Conservation (phyloP, 2,888 invertebrate genomes). For the Drosophila macrospina region DNA sequence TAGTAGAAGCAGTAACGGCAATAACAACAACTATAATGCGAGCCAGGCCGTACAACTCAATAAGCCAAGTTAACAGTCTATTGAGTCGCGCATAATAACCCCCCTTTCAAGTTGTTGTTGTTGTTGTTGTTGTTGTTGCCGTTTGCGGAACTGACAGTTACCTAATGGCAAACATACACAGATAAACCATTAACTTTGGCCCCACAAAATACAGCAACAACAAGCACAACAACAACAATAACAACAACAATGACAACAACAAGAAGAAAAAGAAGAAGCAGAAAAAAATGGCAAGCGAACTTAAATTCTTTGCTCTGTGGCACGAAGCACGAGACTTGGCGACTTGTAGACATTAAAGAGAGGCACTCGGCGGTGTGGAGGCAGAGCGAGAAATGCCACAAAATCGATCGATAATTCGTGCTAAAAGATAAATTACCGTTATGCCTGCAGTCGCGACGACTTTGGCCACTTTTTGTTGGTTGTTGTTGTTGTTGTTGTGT, state of each 20-base stretch:
- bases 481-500: too few species aligned
- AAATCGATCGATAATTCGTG: constrained; percentile 79
- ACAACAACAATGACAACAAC: too few species aligned
- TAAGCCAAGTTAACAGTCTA: constrained; percentile 80
- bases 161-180: constrained; percentile 81
- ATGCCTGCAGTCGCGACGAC: constrained; percentile 51
- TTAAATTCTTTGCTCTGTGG: constrained; percentile 51
- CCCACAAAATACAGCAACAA: constrained; percentile 27
- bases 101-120: constrained; percentile 3
- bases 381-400: constrained; percentile 52
- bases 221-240: too few species aligned
- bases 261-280: too few species aligned
- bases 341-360: background rate
- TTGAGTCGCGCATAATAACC: constrained; percentile 66
- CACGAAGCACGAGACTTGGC: constrained; percentile 22
- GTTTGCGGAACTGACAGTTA: constrained; percentile 79
- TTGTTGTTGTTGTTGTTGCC: constrained; percentile 26
- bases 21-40: constrained; percentile 23
- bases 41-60: constrained; percentile 68
- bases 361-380: too few species aligned
- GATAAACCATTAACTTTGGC: constrained; percentile 79
- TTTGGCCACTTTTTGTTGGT: constrained; percentile 41
- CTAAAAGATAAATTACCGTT: constrained; percentile 81
- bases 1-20: constrained; percentile 40
- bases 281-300: constrained; percentile 49